Evolutionary conservation across 2,888 invertebrate species (phyloP).

Genomic region (Synanthedon vespiformis): DNA sequence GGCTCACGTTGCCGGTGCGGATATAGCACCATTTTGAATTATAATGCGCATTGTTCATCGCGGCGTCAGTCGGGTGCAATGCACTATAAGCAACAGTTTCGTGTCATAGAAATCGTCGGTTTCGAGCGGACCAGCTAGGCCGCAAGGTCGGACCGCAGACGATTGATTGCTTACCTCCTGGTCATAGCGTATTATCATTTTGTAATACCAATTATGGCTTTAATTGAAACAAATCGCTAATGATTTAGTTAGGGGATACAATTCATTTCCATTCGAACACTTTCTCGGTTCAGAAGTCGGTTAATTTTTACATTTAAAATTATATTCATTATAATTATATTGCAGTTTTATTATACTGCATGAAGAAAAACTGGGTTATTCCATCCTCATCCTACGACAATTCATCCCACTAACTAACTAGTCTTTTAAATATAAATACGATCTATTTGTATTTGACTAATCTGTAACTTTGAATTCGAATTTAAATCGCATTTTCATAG

Average conservation of each 20-base stretch:
- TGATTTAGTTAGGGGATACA: conserved; percentile 7
- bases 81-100: conserved; percentile 54
- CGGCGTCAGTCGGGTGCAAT: conserved; percentile 55
- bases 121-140: conserved; percentile 26
- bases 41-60: conserved; percentile 65
- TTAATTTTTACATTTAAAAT: too few relatives aligned
- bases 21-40: conserved; percentile 65
- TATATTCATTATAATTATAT: too few relatives aligned
- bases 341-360: too few relatives aligned
- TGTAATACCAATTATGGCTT: conserved; percentile 17
- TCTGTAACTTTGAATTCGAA: too few relatives aligned
- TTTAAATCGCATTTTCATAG: too few relatives aligned
- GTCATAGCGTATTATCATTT: conserved; percentile 18
- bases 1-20: conserved; percentile 56
- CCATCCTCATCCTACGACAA: too few relatives aligned
- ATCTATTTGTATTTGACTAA: too few relatives aligned
- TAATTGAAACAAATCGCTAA: conserved; percentile 9
- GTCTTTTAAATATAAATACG: too few relatives aligned
- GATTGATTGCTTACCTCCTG: conserved; percentile 6
- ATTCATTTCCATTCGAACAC: background rate
- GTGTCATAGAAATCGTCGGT: conserved; percentile 61
- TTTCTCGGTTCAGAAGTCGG: too few relatives aligned
- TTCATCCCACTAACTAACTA: too few relatives aligned
- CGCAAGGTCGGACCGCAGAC: conserved; percentile 25
- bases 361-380: too few relatives aligned